Conservation (phyloP, 2,888 invertebrate species). For the Cloeon dipterum region DNA sequence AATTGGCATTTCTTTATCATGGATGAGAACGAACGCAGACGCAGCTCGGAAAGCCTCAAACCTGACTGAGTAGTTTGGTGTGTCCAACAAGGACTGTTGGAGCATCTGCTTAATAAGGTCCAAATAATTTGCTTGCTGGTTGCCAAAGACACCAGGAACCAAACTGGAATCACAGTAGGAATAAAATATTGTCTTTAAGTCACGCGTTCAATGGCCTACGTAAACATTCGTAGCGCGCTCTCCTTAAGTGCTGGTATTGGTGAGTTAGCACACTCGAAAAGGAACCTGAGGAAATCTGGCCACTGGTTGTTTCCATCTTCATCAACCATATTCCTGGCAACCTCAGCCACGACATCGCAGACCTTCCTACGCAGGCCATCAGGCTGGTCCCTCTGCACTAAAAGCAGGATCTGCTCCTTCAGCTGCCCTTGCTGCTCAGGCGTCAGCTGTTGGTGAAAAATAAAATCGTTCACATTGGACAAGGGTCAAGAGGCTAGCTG, state of each 20-base stretch:
- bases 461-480: no score
- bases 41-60: constrained; percentile 66
- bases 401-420: constrained; percentile 63
- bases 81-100: constrained; percentile 51
- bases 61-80: constrained; percentile 44
- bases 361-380: constrained; percentile 68
- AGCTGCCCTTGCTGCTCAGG: constrained; percentile 64
- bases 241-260: constrained; percentile 67
- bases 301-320: constrained; percentile 90
- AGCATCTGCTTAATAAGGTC: constrained; percentile 91
- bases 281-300: constrained; percentile 87
- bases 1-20: constrained; percentile 81
- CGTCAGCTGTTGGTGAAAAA: constrained; percentile 27
- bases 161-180: no score
- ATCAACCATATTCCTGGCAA: constrained; percentile 82
- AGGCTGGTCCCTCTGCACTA: constrained; percentile 62
- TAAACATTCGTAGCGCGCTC: constrained; percentile 83
- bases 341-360: constrained; percentile 89
- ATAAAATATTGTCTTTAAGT: no score
- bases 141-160: constrained; percentile 93
- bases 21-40: constrained; percentile 70
- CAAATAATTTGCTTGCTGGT: constrained; percentile 75
- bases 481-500: background rate
- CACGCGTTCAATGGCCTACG: no score
- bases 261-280: constrained; percentile 84